phyloP scores from a whole-genome alignment of 1,140 invertebrate genomes.

The Anastrepha obliqua region DNA sequence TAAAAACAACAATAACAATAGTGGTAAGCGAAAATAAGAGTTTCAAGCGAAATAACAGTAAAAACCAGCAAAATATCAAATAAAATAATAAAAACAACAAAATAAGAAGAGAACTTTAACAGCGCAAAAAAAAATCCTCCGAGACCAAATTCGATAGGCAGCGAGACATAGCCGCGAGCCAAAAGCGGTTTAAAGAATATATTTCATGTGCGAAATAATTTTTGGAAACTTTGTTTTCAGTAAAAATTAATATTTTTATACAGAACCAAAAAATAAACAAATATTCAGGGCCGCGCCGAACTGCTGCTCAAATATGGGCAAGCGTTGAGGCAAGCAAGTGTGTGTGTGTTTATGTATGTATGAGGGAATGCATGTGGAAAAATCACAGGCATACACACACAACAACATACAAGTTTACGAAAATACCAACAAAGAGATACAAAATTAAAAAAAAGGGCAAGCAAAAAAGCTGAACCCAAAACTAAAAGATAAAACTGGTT shows the following conservation, averaged over 20 bases:
- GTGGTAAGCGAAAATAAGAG: not conserved
- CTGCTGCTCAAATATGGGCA: not conserved
- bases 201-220: conserved; percentile 34
- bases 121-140: not conserved
- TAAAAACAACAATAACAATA: not conserved
- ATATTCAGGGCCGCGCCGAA: not conserved
- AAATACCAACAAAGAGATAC: not conserved
- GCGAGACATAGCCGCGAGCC: not conserved
- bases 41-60: not conserved
- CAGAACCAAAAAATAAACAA: not conserved
- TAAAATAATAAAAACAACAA: not conserved
- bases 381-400: too few relatives aligned
- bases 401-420: not conserved
- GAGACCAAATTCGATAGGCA: not conserved
- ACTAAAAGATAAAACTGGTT: not conserved
- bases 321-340: not conserved
- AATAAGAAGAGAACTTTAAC: not conserved
- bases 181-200: conserved; percentile 21
- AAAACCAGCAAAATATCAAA: not conserved
- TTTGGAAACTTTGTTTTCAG: not conserved
- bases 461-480: not conserved
- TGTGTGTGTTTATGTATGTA: not conserved
- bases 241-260: conserved; percentile 21
- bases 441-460: not conserved
- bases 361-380: not conserved